These are phyloP conservation scores for Puffinus mauretanicus DNA, from an alignment of 2,113 vertebrate genomes.

Conservation along the genomic window DNA sequence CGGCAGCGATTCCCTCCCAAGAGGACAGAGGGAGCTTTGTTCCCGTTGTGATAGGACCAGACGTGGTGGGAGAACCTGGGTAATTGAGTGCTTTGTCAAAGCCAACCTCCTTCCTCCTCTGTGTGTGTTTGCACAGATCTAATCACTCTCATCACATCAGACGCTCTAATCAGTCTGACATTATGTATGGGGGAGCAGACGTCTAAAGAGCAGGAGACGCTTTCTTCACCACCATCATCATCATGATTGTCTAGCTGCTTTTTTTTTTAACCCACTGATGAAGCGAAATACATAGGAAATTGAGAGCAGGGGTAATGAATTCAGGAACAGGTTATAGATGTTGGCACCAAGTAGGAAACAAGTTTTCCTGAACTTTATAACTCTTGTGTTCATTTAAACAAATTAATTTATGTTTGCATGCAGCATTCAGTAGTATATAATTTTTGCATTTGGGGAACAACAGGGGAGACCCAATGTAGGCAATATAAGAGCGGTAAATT, in stretches of 20 bases:
- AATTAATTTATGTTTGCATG: slow-evolving; percentile 34
- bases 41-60: slow-evolving; percentile 17
- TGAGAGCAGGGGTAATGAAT: slow-evolving; percentile 3
- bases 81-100: slow-evolving; percentile 51
- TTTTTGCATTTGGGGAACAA: slow-evolving; percentile 61
- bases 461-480: slow-evolving; percentile 39
- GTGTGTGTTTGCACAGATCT: slow-evolving; percentile 34
- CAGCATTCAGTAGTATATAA: slow-evolving; percentile 14
- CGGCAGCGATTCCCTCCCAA: neutral
- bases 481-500: slow-evolving; percentile 58
- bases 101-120: slow-evolving; percentile 46
- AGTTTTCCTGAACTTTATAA: slow-evolving; percentile 21
- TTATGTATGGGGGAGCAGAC: neutral
- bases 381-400: slow-evolving; percentile 29
- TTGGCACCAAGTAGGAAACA: slow-evolving; percentile 1
- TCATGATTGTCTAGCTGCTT: neutral
- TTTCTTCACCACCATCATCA: neutral
- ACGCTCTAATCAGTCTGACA: slow-evolving; percentile 44
- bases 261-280: slow-evolving; percentile 7
- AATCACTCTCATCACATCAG: slow-evolving; percentile 52
- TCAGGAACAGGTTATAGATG: neutral
- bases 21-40: slow-evolving; percentile 45
- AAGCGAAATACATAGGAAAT: slow-evolving; percentile 21
- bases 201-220: neutral
- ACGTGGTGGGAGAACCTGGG: slow-evolving; percentile 25